Evolutionary conservation across 2,888 invertebrate species (phyloP).

Genomic region (Acanthosoma haemorrhoidale): DNA sequence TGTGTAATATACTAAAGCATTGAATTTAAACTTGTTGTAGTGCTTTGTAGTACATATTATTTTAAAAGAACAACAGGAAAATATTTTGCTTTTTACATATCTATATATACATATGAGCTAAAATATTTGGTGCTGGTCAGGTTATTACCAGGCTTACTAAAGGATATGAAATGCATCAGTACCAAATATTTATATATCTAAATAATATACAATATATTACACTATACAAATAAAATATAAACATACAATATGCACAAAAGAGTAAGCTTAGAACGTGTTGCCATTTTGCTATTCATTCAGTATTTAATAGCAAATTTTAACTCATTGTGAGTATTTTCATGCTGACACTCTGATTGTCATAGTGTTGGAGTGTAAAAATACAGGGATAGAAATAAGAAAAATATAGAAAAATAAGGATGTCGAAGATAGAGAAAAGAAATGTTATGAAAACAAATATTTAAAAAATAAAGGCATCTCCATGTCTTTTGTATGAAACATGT

Average conservation of each 20-base stretch:
- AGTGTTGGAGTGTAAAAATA: conserved; percentile 31
- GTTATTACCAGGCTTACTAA: too few relatives aligned
- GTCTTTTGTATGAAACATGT: conserved; percentile 17
- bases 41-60: too few relatives aligned
- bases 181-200: conserved; percentile 2
- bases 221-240: conserved; percentile 23
- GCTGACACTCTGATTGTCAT: conserved; percentile 36
- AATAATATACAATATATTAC: conserved; percentile 26
- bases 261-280: conserved; percentile 32
- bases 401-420: conserved; percentile 17
- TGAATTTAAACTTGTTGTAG: not conserved
- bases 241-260: conserved; percentile 27
- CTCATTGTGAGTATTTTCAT: not conserved
- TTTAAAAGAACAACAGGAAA: not conserved
- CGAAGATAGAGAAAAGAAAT: conserved; percentile 22
- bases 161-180: too few relatives aligned
- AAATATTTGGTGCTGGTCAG: too few relatives aligned
- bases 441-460: conserved; percentile 15
- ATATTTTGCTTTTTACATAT: not conserved
- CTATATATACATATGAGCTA: too few relatives aligned
- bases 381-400: conserved; percentile 21
- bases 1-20: not conserved
- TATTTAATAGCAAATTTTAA: conserved; percentile 22
- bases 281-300: conserved; percentile 33
- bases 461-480: too few relatives aligned